These are phyloP conservation scores for Xenops minutus DNA, from an alignment of 2,797 vertebrate genomes.

Conservation along the genomic window DNA sequence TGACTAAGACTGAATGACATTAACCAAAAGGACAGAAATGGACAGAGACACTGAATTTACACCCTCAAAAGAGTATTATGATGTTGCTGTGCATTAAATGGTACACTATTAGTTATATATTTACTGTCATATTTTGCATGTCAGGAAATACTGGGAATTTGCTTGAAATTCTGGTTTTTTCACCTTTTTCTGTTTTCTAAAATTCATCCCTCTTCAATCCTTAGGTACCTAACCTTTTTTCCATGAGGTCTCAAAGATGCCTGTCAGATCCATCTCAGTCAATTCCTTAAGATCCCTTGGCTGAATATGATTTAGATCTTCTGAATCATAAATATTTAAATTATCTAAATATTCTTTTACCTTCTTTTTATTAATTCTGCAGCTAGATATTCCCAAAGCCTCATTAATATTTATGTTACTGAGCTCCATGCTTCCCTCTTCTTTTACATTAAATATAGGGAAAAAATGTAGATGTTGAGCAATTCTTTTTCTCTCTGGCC, in stretches of 20 bases:
- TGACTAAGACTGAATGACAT: neutral
- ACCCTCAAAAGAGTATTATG: conserved; percentile 10
- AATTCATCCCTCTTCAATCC: conserved; percentile 46
- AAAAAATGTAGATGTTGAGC: conserved; percentile 29
- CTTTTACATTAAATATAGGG: conserved; percentile 44
- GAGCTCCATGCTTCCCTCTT: conserved; percentile 37
- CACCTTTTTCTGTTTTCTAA: conserved; percentile 19
- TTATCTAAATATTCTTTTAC: conserved; percentile 75
- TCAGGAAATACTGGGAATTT: conserved; percentile 43
- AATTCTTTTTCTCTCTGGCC: conserved; percentile 9
- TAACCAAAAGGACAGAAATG: neutral
- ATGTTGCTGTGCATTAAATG: neutral
- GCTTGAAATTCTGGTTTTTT: neutral
- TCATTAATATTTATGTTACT: conserved; percentile 76
- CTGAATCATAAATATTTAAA: conserved; percentile 79
- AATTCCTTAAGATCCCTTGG: conserved; percentile 50
- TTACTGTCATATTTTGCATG: conserved; percentile 37
- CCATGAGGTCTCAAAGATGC: conserved; percentile 32
- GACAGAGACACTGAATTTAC: neutral
- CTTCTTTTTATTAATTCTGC: conserved; percentile 74
- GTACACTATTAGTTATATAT: conserved; percentile 54
- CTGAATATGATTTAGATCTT: conserved; percentile 52
- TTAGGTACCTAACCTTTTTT: conserved; percentile 34
- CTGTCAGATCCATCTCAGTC: conserved; percentile 39
- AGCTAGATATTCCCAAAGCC: conserved; percentile 71